A percentile compares a stretch with the other conserved stretches of the same genome.
These are phyloP conservation scores for Corythoichthys haematopterus DNA, from an alignment of 2,113 vertebrate genomes.

Conservation along the genomic window DNA sequence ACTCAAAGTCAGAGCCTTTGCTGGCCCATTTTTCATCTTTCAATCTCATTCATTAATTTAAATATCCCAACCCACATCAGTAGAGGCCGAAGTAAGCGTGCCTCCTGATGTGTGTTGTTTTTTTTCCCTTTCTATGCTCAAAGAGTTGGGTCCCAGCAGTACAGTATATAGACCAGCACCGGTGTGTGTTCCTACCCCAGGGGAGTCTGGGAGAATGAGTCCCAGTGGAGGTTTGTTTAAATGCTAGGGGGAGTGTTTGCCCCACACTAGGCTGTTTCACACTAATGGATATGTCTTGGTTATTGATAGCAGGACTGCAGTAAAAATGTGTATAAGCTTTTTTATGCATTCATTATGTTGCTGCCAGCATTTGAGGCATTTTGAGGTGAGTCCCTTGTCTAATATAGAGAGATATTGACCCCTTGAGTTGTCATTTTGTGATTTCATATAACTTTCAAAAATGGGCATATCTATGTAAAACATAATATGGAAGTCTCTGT, in stretches of 20 bases:
- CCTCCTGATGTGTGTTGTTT: constrained; percentile 44
- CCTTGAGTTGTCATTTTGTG: not conserved
- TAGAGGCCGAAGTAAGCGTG: constrained; percentile 20
- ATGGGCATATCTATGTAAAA: no score
- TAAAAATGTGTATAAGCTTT: constrained; percentile 40
- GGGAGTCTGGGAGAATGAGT: constrained; percentile 66
- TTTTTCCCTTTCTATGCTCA: constrained; percentile 27
- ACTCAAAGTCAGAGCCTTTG: constrained; percentile 66
- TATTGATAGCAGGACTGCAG: constrained; percentile 57
- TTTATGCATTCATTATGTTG: constrained; percentile 49
- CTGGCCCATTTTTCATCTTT: constrained; percentile 61
- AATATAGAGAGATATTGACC: not conserved
- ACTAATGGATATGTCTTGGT: constrained; percentile 67
- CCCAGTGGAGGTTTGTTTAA: constrained; percentile 65
- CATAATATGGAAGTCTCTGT: no score
- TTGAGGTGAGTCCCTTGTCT: not conserved
- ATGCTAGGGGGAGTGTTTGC: constrained; percentile 66
- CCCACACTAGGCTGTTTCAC: constrained; percentile 44
- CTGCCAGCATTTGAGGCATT: constrained; percentile 18
- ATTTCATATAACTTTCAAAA: no score
- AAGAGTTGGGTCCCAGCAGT: constrained; percentile 52
- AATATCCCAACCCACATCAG: constrained; percentile 52
- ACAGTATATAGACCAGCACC: constrained; percentile 36
- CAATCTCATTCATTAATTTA: constrained; percentile 65
- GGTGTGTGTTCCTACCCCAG: constrained; percentile 50